phyloP scores from a whole-genome alignment of 1,140 invertebrate species.

The Amphibalanus amphitrite region DNA sequence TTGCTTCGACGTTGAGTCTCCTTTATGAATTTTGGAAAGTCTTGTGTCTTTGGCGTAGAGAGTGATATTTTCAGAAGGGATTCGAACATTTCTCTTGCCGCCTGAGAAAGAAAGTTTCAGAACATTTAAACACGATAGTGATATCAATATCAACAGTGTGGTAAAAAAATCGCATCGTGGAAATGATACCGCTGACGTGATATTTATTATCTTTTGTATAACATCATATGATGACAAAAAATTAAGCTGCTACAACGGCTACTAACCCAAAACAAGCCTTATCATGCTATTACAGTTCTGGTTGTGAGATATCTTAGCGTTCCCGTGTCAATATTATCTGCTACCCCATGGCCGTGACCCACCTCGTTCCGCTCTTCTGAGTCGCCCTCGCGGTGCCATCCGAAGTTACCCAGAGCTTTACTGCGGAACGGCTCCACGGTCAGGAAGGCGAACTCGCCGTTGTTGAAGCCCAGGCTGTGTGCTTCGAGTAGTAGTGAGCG shows the following conservation, averaged over 20 bases:
- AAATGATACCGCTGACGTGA: too few relatives aligned
- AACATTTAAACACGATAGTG: too few relatives aligned
- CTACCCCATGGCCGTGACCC: too few relatives aligned
- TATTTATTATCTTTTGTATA: too few relatives aligned
- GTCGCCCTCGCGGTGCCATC: not conserved
- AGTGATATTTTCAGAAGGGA: not conserved
- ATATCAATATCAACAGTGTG: too few relatives aligned
- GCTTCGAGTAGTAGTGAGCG: not conserved
- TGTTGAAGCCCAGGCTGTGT: not conserved
- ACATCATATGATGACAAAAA: too few relatives aligned
- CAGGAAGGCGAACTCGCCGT: not conserved
- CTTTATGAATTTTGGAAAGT: not conserved
- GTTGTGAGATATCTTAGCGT: too few relatives aligned
- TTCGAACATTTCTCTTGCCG: not conserved
- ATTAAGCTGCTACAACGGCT: too few relatives aligned
- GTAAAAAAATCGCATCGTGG: too few relatives aligned
- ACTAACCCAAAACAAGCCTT: too few relatives aligned
- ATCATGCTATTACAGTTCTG: too few relatives aligned
- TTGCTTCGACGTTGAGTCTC: not conserved
- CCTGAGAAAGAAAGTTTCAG: not conserved
- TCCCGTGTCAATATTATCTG: too few relatives aligned
- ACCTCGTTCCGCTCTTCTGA: not conserved
- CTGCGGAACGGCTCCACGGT: not conserved
- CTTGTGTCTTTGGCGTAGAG: not conserved
- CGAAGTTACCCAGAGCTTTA: not conserved